phyloP scores from a whole-genome alignment of 92 coral and sea anemone species.

The Porites evermanni region DNA sequence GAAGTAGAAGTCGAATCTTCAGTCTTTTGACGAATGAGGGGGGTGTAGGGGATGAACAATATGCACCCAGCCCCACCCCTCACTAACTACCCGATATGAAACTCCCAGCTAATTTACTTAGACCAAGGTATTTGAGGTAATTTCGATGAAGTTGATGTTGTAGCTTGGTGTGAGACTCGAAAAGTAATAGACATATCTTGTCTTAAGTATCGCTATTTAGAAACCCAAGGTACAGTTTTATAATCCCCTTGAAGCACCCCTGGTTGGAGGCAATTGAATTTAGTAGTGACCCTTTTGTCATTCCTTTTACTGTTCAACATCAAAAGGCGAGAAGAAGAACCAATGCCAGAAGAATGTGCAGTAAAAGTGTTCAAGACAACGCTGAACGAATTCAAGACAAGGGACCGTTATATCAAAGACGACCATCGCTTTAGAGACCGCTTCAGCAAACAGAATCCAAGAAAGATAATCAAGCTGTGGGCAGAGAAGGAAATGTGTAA shows the following conservation, averaged over 20 bases:
- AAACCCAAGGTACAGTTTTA: no score
- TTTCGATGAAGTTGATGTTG: no score
- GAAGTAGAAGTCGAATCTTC: no score
- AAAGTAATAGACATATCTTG: no score
- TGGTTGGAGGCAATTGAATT: neutral
- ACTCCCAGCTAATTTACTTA: no score
- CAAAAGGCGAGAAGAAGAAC: conserved; percentile 67
- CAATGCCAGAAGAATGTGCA: conserved; percentile 90
- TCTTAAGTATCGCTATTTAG: no score
- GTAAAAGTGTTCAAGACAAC: conserved; percentile 99
- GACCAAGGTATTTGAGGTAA: no score
- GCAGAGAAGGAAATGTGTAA: conserved; percentile 99
- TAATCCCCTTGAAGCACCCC: neutral
- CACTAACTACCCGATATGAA: no score
- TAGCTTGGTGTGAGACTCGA: no score
- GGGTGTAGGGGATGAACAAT: no score
- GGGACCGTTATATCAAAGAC: conserved; percentile 97
- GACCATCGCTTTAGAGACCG: conserved; percentile 98
- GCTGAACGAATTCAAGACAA: conserved; percentile 93
- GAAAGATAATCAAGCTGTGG: conserved; percentile 94
- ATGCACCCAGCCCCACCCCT: no score
- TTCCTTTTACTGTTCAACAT: neutral
- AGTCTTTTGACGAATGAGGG: no score
- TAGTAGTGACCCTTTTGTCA: neutral
- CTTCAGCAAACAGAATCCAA: conserved; percentile 96